Conservation (phyloP, 2,113 vertebrate genomes). For the Eidolon helvum region DNA sequence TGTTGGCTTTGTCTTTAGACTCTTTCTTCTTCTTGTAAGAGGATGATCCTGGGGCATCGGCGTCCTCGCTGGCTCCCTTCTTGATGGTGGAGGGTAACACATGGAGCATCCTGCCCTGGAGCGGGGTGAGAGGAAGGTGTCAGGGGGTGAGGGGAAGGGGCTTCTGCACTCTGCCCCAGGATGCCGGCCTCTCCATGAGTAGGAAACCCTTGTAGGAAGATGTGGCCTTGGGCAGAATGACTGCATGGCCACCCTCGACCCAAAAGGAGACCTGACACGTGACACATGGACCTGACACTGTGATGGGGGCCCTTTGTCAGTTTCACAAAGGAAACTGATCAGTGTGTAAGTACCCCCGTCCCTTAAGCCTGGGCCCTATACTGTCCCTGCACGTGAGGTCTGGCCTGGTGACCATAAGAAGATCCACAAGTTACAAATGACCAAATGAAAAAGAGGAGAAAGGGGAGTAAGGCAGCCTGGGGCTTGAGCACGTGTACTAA, state of each 20-base stretch:
- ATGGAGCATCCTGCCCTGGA: slow-evolving; percentile 95
- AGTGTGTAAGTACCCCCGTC: background rate
- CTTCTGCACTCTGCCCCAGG: background rate
- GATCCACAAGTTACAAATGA: rapidly evolving
- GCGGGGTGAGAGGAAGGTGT: rapidly evolving
- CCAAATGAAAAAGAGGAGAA: rapidly evolving
- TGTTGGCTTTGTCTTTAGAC: slow-evolving; percentile 92
- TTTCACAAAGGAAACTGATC: rapidly evolving
- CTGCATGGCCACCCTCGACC: rapidly evolving
- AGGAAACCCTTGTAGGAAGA: rapidly evolving
- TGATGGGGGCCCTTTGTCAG: background rate
- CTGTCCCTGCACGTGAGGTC: background rate
- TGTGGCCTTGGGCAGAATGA: rapidly evolving
- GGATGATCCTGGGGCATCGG: slow-evolving; percentile 80
- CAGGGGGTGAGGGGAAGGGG: rapidly evolving
- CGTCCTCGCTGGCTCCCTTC: slow-evolving; percentile 86
- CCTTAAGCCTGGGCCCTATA: background rate
- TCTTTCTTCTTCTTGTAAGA: slow-evolving; percentile 94
- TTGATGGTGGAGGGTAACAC: slow-evolving; percentile 93
- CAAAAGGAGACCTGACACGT: background rate
- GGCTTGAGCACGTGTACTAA: rapidly evolving
- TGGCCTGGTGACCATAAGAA: background rate
- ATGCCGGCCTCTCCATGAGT: rapidly evolving
- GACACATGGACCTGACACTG: background rate
- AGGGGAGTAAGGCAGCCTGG: background rate